Evolutionary conservation across 1,140 invertebrate genomes (phyloP), one percentile per base, ranked within the genome.

Genomic region (Ladona fulva): DNA sequence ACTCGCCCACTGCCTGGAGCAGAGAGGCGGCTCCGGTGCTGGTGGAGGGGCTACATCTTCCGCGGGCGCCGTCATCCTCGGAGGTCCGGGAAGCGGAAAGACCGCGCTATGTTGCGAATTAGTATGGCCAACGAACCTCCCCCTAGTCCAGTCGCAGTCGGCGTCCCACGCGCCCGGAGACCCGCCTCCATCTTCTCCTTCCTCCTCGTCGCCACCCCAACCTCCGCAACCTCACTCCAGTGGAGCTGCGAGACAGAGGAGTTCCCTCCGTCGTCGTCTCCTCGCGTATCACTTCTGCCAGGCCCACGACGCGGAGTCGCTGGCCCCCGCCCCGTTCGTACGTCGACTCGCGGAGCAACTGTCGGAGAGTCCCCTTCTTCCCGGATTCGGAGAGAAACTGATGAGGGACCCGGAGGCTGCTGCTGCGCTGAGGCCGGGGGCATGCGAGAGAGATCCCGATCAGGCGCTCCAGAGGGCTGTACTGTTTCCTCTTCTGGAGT

Each of bases 381-480:
- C 80, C 37, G 92, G 93, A 0, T 97, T 96, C 82, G 91, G 92
- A 74, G 93, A 95, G 59, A 93, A 94, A 82, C 82, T 95, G 24
- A 86, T 91, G 16, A 88, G 89, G 0, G 93, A 94, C 81, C 89
- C 91, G 0, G 93, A 95, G 80, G 80, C 85, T 73, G 90, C 93
- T 75, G 90, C 90, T 44, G 90, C 90, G 0, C 81, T 93, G 25
- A 85, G 91, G 42, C 90, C 91, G 0, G 91, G 93, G 76, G 91
- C 92, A 78, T 86, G 94, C 42, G 91, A 93, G 80, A 89, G 90
- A 79, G 93, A 94, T 85, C 95, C 95, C 0, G 96, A 98, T 81
- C 94, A 96, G 81, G 94, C 94, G 59, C 92, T 98, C 80, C 95
- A 95, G 80, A 92, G 94, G 82, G 93, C 94, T 0, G 87, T 98